A percentile compares a stretch with the other conserved stretches of the same genome.
Evolutionary conservation across 1,140 invertebrate genomes (phyloP).

Genomic region (Littorina saxatilis): DNA sequence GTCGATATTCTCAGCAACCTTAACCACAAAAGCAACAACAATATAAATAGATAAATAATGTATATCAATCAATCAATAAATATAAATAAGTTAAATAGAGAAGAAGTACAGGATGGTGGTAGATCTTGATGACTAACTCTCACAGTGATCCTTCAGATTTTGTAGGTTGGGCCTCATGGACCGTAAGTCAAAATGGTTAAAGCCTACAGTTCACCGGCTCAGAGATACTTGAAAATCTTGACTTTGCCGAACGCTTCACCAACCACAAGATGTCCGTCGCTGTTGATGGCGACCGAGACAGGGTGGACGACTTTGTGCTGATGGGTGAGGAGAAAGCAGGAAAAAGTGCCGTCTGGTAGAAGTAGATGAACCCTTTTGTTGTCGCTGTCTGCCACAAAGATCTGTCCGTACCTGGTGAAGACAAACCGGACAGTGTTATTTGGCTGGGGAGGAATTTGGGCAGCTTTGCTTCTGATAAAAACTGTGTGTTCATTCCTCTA

Average conservation of each 20-base stretch:
- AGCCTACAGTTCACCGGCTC: too few species aligned
- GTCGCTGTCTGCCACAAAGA: conserved; percentile 70
- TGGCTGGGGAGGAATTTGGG: background rate
- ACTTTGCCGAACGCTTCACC: conserved; percentile 70
- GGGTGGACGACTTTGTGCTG: conserved; percentile 67
- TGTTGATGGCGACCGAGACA: conserved; percentile 61
- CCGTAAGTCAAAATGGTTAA: too few species aligned
- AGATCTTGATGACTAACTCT: too few species aligned
- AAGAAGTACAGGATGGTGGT: too few species aligned
- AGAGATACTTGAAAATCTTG: conserved; percentile 69
- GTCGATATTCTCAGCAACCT: too few species aligned
- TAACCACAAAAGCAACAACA: too few species aligned
- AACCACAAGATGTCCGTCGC: conserved; percentile 62
- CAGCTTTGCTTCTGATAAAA: background rate
- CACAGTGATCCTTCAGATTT: too few species aligned
- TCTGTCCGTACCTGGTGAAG: conserved; percentile 60
- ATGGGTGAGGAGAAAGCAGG: conserved; percentile 63
- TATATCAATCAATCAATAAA: too few species aligned
- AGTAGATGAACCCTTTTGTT: conserved; percentile 70
- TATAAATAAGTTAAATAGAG: too few species aligned
- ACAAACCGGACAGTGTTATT: background rate
- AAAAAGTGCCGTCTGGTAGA: conserved; percentile 66
- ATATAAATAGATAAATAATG: too few species aligned
- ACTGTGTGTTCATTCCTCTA: too few species aligned
- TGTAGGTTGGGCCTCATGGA: too few species aligned